Base-by-base conservation (phyloP, 2,797 vertebrate genomes). In the Crocodylus rhombifer region DNA sequence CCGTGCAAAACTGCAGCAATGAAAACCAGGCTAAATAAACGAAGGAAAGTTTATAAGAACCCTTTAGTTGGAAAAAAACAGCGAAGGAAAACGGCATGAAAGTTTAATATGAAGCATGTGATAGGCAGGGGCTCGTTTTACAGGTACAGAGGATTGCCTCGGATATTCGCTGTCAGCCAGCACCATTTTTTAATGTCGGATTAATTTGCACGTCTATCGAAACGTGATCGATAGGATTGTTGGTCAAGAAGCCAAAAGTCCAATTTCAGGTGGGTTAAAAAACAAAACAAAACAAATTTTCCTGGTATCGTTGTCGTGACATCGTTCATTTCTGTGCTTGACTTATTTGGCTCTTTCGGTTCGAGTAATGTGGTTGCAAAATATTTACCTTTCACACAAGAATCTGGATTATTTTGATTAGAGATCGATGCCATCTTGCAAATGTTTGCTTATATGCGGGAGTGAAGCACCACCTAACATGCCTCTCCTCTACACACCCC, bases 11-110 rank as follows among this genome's bases (percentile, higher is more conserved):
- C 99, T 98, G 98, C 97, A 97, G 98, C 99, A 99, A 99, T 99
- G 99, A 99, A 99, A 99, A 98, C 99, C 99, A 99, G 99, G 98
- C 98, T 99, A 98, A 98, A 98, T 99, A 99, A 99, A 99, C 98
- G 98, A 98, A 98, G 98, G 98, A 98, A 98, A 98, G 99, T 99
- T 99, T 99, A 99, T 98, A 99, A 99, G 99, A 99, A 98, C 97
- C 97, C 97, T 98, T 98, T 98, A 96, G 96, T 92, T 97, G 97
- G 92, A 93, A 96, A 97, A 95, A 97, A 97, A 95, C 93, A 92
- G 96, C 15, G 86, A 97, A 97, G 96, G 96, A 98, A 97, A 97
- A 97, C 97, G 98, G 98, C 98, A 97, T 98, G 98, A 97, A 98
- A 97, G 96, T 97, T 98, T 99, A 99, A 99, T 99, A 98, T 63